Conservation (phyloP, 2,113 vertebrate species). For the Anguilla rostrata region DNA sequence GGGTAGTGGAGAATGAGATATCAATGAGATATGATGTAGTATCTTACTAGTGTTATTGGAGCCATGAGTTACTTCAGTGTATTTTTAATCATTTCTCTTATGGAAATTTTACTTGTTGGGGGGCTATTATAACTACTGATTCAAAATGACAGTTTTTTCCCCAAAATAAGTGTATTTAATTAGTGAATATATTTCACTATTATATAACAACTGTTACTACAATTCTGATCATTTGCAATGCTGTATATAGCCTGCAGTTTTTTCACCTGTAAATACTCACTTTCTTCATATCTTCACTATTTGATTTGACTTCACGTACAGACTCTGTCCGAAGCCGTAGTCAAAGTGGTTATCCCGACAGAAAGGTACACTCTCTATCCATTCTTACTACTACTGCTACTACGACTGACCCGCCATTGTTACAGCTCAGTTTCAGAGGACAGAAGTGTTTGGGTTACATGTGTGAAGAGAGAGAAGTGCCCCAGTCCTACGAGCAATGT, state of each 20-base stretch:
- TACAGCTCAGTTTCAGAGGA: constrained; percentile 53
- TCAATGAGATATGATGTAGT: constrained; percentile 19
- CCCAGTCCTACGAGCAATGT: constrained; percentile 37
- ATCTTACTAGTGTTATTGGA: constrained; percentile 18
- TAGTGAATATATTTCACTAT: constrained; percentile 4
- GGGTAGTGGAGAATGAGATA: constrained; percentile 12
- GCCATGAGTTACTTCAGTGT: background rate
- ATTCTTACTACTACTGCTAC: constrained; percentile 62
- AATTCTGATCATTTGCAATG: constrained; percentile 40
- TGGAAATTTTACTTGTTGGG: constrained; percentile 8
- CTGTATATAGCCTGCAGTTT: constrained; percentile 67
- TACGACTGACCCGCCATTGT: constrained; percentile 62
- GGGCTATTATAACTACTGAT: background rate
- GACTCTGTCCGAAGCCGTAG: constrained; percentile 81
- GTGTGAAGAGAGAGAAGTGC: constrained; percentile 34
- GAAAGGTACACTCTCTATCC: constrained; percentile 76
- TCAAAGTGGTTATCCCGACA: constrained; percentile 83
- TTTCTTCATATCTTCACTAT: constrained; percentile 72
- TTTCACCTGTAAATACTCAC: constrained; percentile 71
- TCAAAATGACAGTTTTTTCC: constrained; percentile 14
- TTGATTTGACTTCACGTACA: constrained; percentile 79
- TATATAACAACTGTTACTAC: background rate
- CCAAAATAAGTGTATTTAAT: constrained; percentile 1
- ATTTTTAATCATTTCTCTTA: background rate
- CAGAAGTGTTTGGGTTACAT: constrained; percentile 38